Conservation (phyloP, 2,113 vertebrate species). For the Syrrhaptes paradoxus region DNA sequence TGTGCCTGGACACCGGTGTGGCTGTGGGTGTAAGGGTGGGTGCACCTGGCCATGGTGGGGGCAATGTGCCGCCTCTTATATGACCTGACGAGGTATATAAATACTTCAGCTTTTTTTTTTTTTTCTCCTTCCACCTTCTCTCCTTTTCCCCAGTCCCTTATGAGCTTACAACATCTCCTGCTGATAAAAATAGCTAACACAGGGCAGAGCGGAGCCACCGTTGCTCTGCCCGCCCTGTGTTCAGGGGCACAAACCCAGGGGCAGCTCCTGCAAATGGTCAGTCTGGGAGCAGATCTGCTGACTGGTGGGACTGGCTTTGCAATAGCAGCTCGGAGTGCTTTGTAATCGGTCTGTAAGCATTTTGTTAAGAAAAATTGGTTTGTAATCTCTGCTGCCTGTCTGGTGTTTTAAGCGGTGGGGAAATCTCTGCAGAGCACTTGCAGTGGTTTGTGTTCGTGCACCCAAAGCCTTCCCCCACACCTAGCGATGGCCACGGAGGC, state of each 20-base stretch:
- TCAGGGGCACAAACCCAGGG: background rate
- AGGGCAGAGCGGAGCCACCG: fast-evolving
- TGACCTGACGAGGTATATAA: background rate
- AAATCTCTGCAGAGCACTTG: background rate
- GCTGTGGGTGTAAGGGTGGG: fast-evolving
- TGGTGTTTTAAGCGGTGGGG: fast-evolving
- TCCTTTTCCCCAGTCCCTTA: background rate
- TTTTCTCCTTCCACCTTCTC: background rate
- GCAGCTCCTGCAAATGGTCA: fast-evolving
- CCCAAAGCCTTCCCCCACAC: background rate
- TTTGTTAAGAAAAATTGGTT: background rate
- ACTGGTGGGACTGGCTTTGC: fast-evolving
- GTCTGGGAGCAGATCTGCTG: fast-evolving
- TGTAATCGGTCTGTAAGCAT: fast-evolving
- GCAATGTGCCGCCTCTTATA: fast-evolving
- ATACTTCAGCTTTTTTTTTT: background rate
- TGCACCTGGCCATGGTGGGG: fast-evolving
- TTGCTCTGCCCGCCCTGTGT: background rate
- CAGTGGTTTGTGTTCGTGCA: background rate
- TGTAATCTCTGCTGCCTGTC: fast-evolving
- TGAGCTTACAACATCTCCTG: background rate
- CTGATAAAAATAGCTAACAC: background rate
- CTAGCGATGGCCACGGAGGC: fast-evolving
- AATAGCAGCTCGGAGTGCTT: fast-evolving
- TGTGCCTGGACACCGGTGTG: background rate